A percentile compares a stretch with the other conserved stretches of the same genome.
These are phyloP conservation scores for Galeruca laticollis DNA, from an alignment of 2,888 invertebrate genomes.

Conservation along the genomic window DNA sequence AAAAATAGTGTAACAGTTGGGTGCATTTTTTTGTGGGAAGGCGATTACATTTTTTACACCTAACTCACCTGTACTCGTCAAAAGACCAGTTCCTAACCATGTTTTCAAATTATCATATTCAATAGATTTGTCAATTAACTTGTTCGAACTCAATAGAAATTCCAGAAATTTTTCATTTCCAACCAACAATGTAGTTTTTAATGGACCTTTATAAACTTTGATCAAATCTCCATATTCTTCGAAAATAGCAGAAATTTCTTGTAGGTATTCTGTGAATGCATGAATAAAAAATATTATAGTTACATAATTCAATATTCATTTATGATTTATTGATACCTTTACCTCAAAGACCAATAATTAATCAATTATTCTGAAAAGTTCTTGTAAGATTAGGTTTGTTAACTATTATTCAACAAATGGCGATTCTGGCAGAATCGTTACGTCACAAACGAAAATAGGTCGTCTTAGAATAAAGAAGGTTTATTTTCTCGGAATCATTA, in stretches of 20 bases:
- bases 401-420: too few species aligned
- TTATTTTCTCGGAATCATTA: too few species aligned
- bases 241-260: not conserved
- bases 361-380: too few species aligned
- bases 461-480: too few species aligned
- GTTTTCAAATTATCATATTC: slow-evolving; percentile 17
- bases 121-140: slow-evolving; percentile 21
- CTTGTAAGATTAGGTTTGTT: too few species aligned
- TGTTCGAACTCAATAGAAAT: slow-evolving; percentile 19
- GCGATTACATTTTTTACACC: not conserved
- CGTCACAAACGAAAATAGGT: too few species aligned
- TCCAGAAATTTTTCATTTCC: slow-evolving; percentile 22
- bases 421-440: too few species aligned
- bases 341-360: too few species aligned
- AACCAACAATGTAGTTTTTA: slow-evolving; percentile 1
- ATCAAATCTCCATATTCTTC: slow-evolving; percentile 18
- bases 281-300: not conserved
- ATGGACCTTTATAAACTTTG: slow-evolving; percentile 29
- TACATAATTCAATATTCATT: too few species aligned
- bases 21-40: not conserved
- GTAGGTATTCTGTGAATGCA: slow-evolving; percentile 25
- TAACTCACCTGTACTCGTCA: slow-evolving; percentile 25
- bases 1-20: too few species aligned
- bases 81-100: slow-evolving; percentile 26
- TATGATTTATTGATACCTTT: too few species aligned